These are phyloP conservation scores for Microtus oregoni DNA, from an alignment of 2,113 vertebrate species.

Conservation along the genomic window DNA sequence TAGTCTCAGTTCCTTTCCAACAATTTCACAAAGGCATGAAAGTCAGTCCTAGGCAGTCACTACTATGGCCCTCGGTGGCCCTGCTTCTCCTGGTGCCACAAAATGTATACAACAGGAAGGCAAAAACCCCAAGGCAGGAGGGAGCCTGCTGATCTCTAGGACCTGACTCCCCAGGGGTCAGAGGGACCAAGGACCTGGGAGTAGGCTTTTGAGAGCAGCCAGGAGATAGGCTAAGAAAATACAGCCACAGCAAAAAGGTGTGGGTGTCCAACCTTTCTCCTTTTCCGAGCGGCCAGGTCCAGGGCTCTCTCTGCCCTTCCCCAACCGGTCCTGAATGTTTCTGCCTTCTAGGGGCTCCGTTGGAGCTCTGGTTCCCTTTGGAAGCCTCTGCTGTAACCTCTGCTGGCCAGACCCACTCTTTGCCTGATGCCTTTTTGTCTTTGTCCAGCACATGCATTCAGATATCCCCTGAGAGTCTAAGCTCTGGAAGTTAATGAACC, in stretches of 20 bases:
- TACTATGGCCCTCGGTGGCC: background rate
- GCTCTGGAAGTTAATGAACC: background rate
- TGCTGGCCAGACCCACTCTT: background rate
- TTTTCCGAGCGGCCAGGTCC: background rate
- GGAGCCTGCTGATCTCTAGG: background rate
- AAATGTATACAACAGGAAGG: background rate
- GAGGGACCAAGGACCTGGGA: background rate
- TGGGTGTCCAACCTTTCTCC: conserved; percentile 53
- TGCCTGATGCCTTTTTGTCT: background rate
- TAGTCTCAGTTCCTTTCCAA: conserved; percentile 65
- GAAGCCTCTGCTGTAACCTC: background rate
- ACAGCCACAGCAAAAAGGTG: conserved; percentile 61
- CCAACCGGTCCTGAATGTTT: background rate
- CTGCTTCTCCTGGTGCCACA: background rate
- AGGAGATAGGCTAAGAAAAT: background rate
- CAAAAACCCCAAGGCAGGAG: background rate
- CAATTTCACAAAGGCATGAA: conserved; percentile 52
- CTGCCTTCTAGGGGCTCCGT: background rate
- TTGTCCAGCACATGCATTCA: background rate
- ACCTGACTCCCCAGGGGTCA: conserved; percentile 3
- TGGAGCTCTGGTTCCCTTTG: background rate
- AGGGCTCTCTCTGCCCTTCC: background rate
- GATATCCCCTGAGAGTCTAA: background rate
- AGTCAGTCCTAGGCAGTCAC: conserved; percentile 41
- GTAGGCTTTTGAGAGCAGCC: background rate